phyloP scores from a whole-genome alignment of 2,113 vertebrate genomes.

The Lophius piscatorius region DNA sequence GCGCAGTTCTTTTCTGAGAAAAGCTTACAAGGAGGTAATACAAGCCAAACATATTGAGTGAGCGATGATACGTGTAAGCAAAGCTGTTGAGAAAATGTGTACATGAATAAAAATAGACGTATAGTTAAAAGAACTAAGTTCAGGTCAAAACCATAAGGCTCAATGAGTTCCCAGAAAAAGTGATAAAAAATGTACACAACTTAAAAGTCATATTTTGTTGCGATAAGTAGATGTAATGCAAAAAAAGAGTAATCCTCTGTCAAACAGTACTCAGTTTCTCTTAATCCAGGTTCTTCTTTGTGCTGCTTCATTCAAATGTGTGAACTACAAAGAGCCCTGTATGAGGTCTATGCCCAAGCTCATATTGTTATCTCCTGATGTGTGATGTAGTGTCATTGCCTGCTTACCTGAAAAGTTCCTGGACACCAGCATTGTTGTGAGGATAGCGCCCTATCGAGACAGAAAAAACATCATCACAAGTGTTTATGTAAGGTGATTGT shows the following conservation, averaged over 20 bases:
- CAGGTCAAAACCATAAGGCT: no score
- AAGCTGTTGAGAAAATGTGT: constrained; percentile 15
- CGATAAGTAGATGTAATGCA: background rate
- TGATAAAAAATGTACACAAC: background rate
- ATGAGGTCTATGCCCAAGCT: background rate
- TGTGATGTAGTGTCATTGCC: background rate
- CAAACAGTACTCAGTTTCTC: background rate
- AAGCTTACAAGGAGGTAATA: constrained; percentile 49
- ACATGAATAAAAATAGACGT: constrained; percentile 2
- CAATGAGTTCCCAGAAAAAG: no score
- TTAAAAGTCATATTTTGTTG: background rate
- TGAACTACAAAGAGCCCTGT: background rate
- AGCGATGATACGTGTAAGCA: constrained; percentile 28
- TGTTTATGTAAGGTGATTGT: background rate
- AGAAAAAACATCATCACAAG: background rate
- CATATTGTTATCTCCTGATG: background rate
- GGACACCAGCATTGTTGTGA: constrained; percentile 98
- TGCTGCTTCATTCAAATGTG: background rate
- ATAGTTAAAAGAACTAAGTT: no score
- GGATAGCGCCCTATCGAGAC: constrained; percentile 90
- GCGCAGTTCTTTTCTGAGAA: constrained; percentile 27
- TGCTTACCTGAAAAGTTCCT: constrained; percentile 96
- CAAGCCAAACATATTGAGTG: constrained; percentile 42
- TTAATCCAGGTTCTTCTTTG: background rate
- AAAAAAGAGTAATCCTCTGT: background rate